Evolutionary conservation across 2,888 invertebrate species (phyloP).

Genomic region (Drosophila quinaria): DNA sequence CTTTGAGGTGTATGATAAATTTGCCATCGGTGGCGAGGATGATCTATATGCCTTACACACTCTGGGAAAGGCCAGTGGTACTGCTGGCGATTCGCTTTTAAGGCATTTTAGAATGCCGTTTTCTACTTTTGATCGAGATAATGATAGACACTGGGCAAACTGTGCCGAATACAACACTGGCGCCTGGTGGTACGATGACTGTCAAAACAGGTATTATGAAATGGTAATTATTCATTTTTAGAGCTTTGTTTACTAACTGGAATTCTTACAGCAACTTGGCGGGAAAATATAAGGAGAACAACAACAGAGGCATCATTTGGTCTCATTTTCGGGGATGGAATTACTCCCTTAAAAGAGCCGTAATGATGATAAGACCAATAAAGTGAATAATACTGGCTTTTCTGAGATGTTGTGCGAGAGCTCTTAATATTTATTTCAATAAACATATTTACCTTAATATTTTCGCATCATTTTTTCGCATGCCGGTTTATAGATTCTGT

Average conservation of each 20-base stretch:
- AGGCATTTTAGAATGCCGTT: background rate
- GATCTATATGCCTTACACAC: background rate
- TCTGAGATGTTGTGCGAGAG: too few species aligned
- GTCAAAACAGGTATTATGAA: background rate
- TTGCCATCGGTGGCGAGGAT: background rate
- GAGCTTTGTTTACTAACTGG: background rate
- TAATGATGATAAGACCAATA: background rate
- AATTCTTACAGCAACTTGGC: background rate
- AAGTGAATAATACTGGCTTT: background rate
- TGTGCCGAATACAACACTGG: background rate
- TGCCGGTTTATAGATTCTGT: too few species aligned
- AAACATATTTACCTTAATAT: too few species aligned
- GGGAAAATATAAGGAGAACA: background rate
- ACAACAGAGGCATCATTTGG: background rate
- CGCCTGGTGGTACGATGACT: background rate
- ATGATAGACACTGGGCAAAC: background rate
- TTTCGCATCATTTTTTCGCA: too few species aligned
- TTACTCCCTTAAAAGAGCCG: background rate
- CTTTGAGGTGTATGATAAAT: background rate
- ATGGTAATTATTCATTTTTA: background rate
- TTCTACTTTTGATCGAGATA: background rate
- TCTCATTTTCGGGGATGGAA: background rate
- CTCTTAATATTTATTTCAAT: too few species aligned
- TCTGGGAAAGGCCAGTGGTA: background rate
- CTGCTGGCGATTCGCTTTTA: background rate